phyloP scores from a whole-genome alignment of 2,888 invertebrate genomes.

The Teleiodes luculella region DNA sequence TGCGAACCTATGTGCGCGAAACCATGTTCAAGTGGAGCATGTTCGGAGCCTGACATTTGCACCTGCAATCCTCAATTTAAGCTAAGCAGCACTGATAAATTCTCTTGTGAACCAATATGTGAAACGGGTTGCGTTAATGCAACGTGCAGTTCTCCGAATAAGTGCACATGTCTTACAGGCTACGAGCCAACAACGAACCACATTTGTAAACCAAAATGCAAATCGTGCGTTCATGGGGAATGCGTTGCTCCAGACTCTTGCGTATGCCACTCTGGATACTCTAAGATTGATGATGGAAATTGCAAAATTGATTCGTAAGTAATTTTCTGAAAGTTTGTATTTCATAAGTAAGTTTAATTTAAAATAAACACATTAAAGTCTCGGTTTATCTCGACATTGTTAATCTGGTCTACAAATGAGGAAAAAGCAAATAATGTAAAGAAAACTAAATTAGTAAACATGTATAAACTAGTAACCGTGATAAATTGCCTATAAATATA shows the following conservation, averaged over 20 bases:
- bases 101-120: conserved; percentile 19
- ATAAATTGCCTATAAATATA: too few species aligned
- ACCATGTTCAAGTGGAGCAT: conserved; percentile 31
- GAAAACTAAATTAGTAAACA: too few species aligned
- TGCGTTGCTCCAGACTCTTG: conserved; percentile 12
- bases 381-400: too few species aligned
- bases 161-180: conserved; percentile 24
- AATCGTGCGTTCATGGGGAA: conserved; percentile 19
- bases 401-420: too few species aligned
- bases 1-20: conserved; percentile 24
- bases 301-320: too few species aligned
- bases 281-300: conserved; percentile 28
- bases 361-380: too few species aligned
- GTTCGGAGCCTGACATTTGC: conserved; percentile 31
- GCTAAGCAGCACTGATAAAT: conserved; percentile 16
- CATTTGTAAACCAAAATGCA: conserved; percentile 24
- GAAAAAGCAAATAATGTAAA: too few species aligned
- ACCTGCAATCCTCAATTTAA: conserved; percentile 29
- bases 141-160: conserved; percentile 24
- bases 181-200: conserved; percentile 16
- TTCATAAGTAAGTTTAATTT: too few species aligned
- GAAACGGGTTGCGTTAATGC: conserved; percentile 25
- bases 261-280: not conserved
- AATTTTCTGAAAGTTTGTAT: too few species aligned
- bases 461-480: too few species aligned